Evolutionary conservation across 37 sponge, comb jelly and placozoan genomes (phyloP), one percentile per base, ranked within the genome.

Genomic region (Halisarca cf. caerulea): DNA sequence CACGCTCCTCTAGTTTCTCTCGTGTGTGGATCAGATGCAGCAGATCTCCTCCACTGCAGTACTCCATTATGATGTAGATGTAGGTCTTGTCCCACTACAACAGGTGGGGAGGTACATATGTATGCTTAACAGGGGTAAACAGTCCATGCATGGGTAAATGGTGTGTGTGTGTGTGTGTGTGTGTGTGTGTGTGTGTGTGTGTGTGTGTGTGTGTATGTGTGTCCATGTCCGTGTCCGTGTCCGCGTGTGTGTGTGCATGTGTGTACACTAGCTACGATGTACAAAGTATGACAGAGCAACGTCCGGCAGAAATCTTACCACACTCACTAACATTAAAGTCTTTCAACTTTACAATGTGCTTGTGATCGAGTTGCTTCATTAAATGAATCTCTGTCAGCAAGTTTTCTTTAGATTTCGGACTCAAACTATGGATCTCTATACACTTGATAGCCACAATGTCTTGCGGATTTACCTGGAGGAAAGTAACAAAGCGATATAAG

Each of bases 61-160:
- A 93, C 81, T 95, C 96, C 93, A 95, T 88, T 5, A 95, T 90
- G 11, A 95, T 39, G 37, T 83, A 93, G 47, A 93, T 90, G 57
- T 81, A 58, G 66, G 83, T 71, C 28, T 69, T 86, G 84, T 91
- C 87, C 85, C 82, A 86, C 86, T 89, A 53, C 42, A 37, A 74
- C 44, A n/a, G 42, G 44, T 30, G 34, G n/a, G n/a, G n/a, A n/a
- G n/a, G n/a, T n/a, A n/a, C n/a, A n/a, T n/a, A n/a, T n/a, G n/a
- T n/a, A n/a, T n/a, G n/a, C n/a, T n/a, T n/a, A n/a, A n/a, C n/a
- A n/a, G n/a, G n/a, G n/a, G n/a, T n/a, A n/a, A n/a, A n/a, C n/a
- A n/a, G n/a, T n/a, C n/a, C n/a, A n/a, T n/a, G n/a, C n/a, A n/a
- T n/a, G n/a, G n/a, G n/a, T n/a, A n/a, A n/a, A n/a, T n/a, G n/a